Conservation (phyloP, 2,113 vertebrate species). For the Nothocercus julius region DNA sequence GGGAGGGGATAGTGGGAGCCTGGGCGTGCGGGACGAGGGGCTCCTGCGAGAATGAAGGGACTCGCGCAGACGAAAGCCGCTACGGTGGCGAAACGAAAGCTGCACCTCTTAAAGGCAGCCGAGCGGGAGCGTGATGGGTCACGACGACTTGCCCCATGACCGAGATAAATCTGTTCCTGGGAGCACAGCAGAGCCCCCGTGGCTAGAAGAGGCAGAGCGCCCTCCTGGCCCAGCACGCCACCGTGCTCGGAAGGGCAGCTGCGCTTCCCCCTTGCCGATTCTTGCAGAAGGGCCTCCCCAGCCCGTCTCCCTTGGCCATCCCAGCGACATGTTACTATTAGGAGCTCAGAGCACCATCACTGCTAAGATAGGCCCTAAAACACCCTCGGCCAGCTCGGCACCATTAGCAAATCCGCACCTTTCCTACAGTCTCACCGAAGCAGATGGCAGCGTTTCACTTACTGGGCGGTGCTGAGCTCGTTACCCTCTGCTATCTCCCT, state of each 20-base stretch:
- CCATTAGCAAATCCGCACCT: fast-evolving
- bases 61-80: neutral
- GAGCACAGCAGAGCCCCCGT: fast-evolving
- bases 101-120: neutral
- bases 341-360: neutral
- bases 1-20: neutral
- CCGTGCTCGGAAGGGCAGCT: neutral
- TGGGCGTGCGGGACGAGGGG: neutral
- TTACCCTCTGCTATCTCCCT: neutral
- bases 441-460: neutral
- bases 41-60: neutral
- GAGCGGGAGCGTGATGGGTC: neutral
- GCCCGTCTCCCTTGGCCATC: neutral
- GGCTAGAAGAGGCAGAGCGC: neutral
- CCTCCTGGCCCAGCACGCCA: neutral
- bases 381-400: too few relatives aligned
- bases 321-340: fast-evolving
- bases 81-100: neutral
- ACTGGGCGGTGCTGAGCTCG: fast-evolving
- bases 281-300: fast-evolving
- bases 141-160: neutral
- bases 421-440: neutral
- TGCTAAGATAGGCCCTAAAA: fast-evolving
- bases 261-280: neutral
- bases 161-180: neutral